Conservation (phyloP, 2,888 invertebrate species). For the Hymenopus coronatus region DNA sequence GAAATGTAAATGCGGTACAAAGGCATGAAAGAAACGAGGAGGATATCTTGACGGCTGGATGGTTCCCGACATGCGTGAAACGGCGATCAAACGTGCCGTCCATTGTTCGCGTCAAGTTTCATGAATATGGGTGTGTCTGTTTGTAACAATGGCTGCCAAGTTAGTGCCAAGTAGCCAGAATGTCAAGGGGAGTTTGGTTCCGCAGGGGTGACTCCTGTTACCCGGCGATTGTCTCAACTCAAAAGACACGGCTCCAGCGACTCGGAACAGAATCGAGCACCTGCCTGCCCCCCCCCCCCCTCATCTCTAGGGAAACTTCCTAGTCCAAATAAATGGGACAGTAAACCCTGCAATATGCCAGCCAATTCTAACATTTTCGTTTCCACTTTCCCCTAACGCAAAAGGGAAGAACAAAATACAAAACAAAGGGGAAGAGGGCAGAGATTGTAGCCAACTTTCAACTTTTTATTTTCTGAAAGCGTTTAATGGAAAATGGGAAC, state of each 20-base stretch:
- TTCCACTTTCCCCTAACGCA: not conserved
- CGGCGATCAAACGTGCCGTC: not conserved
- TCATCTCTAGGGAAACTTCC: conserved; percentile 12
- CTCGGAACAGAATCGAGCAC: conserved; percentile 26
- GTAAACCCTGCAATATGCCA: conserved; percentile 32
- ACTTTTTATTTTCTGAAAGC: not conserved
- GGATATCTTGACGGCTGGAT: not conserved
- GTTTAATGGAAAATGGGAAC: not conserved
- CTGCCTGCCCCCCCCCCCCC: conserved; percentile 23
- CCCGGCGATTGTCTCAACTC: not conserved
- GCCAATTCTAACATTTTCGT: conserved; percentile 30
- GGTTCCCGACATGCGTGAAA: not conserved
- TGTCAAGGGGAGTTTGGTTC: not conserved
- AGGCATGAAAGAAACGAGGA: not conserved
- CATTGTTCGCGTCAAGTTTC: not conserved
- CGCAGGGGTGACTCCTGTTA: not conserved
- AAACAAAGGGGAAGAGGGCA: not conserved
- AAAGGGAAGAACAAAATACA: conserved; percentile 3
- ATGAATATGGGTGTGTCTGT: not conserved
- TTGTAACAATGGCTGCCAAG: not conserved
- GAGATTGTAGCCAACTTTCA: not conserved
- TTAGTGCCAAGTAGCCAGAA: not conserved
- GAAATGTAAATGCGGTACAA: not conserved
- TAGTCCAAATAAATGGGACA: conserved; percentile 32
- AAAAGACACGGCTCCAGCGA: not conserved